Evolutionary conservation across 2,113 vertebrate species (phyloP).

Genomic region (Chaetodon auriga): DNA sequence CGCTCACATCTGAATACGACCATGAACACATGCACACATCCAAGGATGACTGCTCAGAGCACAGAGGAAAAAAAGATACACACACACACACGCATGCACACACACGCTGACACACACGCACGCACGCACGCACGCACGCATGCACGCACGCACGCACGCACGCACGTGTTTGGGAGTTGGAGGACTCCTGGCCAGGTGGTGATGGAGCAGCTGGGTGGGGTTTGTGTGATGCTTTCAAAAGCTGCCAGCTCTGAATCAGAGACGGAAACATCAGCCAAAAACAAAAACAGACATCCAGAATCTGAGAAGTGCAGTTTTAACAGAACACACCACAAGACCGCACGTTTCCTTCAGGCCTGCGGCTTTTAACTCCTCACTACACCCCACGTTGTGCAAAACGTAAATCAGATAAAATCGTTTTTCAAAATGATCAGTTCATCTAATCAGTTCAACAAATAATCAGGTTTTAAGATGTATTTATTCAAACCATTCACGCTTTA

Average conservation of each 20-base stretch:
- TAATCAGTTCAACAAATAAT: too few relatives aligned
- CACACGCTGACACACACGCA: not conserved
- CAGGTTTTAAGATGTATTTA: too few relatives aligned
- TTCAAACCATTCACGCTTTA: too few relatives aligned
- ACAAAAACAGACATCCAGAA: slow-evolving; percentile 1
- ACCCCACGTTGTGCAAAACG: too few relatives aligned
- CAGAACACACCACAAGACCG: not conserved
- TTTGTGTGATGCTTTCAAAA: slow-evolving; percentile 35
- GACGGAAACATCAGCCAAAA: slow-evolving; percentile 6
- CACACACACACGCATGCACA: not conserved
- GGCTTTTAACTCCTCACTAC: too few relatives aligned
- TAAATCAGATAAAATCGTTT: too few relatives aligned
- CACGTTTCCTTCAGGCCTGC: too few relatives aligned
- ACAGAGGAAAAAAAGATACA: not conserved
- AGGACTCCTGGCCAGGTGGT: slow-evolving; percentile 19
- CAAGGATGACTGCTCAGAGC: not conserved
- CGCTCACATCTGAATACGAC: slow-evolving; percentile 5
- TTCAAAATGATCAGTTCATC: not conserved
- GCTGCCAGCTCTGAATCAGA: slow-evolving; percentile 38
- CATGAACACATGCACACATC: not conserved
- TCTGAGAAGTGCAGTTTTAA: not conserved
- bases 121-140: not conserved
- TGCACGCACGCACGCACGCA: not conserved
- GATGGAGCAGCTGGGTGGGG: slow-evolving; percentile 39
- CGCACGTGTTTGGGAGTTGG: not conserved